phyloP scores from a whole-genome alignment of 2,797 vertebrate species.

The Hipposideros larvatus region DNA sequence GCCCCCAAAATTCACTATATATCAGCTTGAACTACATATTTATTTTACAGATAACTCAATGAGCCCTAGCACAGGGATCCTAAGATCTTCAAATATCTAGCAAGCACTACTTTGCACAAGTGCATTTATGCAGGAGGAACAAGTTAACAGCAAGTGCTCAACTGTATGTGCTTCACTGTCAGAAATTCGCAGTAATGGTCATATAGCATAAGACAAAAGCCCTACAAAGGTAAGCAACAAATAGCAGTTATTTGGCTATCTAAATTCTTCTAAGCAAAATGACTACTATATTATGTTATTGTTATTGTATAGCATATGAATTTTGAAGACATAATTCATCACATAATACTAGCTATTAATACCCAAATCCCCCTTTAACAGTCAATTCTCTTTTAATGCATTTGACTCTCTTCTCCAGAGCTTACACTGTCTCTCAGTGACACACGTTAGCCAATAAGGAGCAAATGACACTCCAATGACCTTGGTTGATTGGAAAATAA shows the following conservation, averaged over 20 bases:
- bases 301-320: neutral
- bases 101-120: constrained; percentile 76
- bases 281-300: neutral
- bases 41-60: constrained; percentile 56
- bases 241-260: constrained; percentile 28
- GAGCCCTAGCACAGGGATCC: constrained; percentile 13
- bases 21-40: constrained; percentile 52
- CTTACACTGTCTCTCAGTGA: neutral
- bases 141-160: constrained; percentile 72
- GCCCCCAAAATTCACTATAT: constrained; percentile 7
- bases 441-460: neutral
- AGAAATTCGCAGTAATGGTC: neutral
- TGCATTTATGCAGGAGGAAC: constrained; percentile 61
- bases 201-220: constrained; percentile 54
- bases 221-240: neutral
- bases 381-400: neutral
- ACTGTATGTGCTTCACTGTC: constrained; percentile 50
- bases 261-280: constrained; percentile 25
- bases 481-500: neutral
- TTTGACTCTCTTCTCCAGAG: neutral
- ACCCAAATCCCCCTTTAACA: neutral
- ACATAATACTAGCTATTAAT: neutral
- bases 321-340: neutral
- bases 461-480: neutral
- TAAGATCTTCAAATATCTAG: constrained; percentile 56